Evolutionary conservation across 2,888 invertebrate species (phyloP), one percentile per base, ranked within the genome.

Genomic region (Drosophila helvetica): DNA sequence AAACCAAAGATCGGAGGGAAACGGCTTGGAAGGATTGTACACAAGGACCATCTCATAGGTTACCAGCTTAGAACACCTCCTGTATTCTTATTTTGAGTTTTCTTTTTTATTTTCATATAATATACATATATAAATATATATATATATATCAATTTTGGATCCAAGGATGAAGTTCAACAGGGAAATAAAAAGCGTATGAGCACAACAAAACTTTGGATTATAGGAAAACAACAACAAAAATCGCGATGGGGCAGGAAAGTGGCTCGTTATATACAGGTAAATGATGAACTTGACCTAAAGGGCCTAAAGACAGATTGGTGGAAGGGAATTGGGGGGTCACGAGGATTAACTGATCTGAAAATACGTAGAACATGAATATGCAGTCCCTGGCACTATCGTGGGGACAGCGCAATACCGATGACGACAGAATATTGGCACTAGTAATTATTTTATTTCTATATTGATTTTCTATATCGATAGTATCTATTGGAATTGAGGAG

Each of bases 11-110:
- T 38, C 38, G 38, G 63, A 75, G 61, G 52, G 52, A 51, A 64
- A 47, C 66, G 51, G 55, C 60, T 61, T 63, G 69, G 58, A 66
- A 38, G 65, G 87, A 90, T 90, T 91, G 87, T 91, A 91, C 90
- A 91, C 95, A 95, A 96, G 96, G 96, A 96, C 96, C 96, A 96
- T 96, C 96, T 96, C 96, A 96, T 96, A 96, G 96, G 96, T 95
- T 96, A 96, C 96, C 95, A 95, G 94, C 93, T 94, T 58, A 89
- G 89, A 91, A 86, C 25, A 50, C 47, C 56, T 79, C 72, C 62
- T 52, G 22, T 17, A 43, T 69, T 43, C 30, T 55, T 45, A 18
- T 51, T 43, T 62, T 62, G 17, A 33, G 46, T 62, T 63, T 50
- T 60, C 18, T 50, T 50, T 15, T 33, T 38, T 2, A 38, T 38